Percentiles rank a stretch among this genome's conserved stretches.
These are phyloP conservation scores for Menidia menidia DNA, from an alignment of 2,797 vertebrate genomes.

Conservation along the genomic window DNA sequence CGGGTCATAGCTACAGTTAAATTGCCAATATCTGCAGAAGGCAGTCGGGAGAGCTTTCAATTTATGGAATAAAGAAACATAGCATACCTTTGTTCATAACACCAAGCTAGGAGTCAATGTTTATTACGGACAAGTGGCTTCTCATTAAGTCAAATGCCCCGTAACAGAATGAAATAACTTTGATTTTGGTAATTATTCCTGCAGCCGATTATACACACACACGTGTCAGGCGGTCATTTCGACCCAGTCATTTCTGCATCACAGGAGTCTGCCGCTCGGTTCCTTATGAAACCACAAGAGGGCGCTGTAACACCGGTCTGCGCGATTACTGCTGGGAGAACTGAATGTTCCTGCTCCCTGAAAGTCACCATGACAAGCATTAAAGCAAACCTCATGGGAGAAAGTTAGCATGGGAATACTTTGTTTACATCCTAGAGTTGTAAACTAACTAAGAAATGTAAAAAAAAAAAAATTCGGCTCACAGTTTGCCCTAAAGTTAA, in stretches of 20 bases:
- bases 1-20: too few species aligned
- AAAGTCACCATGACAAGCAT: neutral
- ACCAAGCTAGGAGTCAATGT: neutral
- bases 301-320: slow-evolving; percentile 46
- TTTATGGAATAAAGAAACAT: neutral
- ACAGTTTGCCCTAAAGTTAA: too few species aligned
- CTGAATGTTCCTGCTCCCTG: neutral
- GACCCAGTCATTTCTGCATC: neutral
- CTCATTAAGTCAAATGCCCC: neutral
- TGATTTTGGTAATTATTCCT: neutral
- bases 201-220: neutral
- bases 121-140: neutral
- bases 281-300: slow-evolving; percentile 62
- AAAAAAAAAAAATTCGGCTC: neutral
- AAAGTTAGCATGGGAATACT: neutral
- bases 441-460: neutral
- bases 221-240: neutral
- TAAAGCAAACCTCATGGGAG: neutral
- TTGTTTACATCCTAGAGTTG: neutral
- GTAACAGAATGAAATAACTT: too few species aligned
- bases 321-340: neutral
- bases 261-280: neutral
- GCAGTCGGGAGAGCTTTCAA: neutral
- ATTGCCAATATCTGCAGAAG: neutral
- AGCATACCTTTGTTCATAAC: slow-evolving; percentile 7